phyloP scores from a whole-genome alignment of 2,888 invertebrate species.

The Eristalinus aeneus region DNA sequence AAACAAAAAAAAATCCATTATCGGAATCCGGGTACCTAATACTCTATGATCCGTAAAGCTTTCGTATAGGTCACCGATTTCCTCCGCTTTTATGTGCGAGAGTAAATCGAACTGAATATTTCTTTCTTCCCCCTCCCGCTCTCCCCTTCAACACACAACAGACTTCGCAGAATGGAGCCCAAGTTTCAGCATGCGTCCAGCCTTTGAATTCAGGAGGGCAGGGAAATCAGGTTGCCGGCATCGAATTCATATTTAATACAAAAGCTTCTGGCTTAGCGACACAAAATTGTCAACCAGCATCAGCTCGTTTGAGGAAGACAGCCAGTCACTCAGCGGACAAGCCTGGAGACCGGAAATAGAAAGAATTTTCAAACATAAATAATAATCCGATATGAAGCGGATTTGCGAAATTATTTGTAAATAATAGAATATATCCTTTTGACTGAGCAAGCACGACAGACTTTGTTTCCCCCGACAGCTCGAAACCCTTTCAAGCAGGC shows the following conservation, averaged over 20 bases:
- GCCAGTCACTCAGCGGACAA: not conserved
- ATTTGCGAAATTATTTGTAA: conserved; percentile 78
- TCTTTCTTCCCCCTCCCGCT: not conserved
- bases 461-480: not conserved
- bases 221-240: conserved; percentile 6
- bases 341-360: conserved; percentile 2
- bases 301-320: conserved; percentile 37
- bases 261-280: conserved; percentile 20
- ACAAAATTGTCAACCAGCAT: conserved; percentile 35
- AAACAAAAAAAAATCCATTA: conserved; percentile 43
- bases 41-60: conserved; percentile 66
- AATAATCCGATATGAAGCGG: conserved; percentile 73
- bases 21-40: conserved; percentile 59
- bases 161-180: not conserved
- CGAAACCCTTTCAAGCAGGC: conserved; percentile 19
- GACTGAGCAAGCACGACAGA: conserved; percentile 23
- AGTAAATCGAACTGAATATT: conserved; percentile 4
- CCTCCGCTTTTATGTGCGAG: conserved; percentile 26
- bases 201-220: conserved; percentile 32
- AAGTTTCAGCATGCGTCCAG: conserved; percentile 48
- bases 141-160: not conserved
- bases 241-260: conserved; percentile 41
- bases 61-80: conserved; percentile 64
- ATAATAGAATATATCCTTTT: conserved; percentile 75
- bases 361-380: conserved; percentile 44